Evolutionary conservation across 2,797 vertebrate genomes (phyloP), one percentile per base, ranked within the genome.

Genomic region (Pachyuromys duprasi): DNA sequence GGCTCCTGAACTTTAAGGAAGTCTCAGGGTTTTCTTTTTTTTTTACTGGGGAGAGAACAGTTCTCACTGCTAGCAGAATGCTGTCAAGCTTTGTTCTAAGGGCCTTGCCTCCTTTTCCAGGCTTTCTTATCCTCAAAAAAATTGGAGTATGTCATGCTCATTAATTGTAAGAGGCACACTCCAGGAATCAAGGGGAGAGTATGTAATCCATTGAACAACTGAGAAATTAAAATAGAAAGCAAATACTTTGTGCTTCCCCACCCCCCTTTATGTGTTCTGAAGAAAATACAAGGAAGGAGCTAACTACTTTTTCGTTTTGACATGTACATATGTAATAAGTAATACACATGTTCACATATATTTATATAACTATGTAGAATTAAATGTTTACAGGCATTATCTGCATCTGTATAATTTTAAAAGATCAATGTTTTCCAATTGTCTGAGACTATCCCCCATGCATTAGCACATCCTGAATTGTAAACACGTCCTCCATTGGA

Each of bases 131-230:
- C 92, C 74, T 96, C 65, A 72, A 86, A 72, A 65, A 60, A 6
- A 93, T 81, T 84, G 62, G 49, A 57, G 93, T 91, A 70, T 90
- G 24, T 42, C 84, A 55, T 75, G 49, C 75, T 81, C 20, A 28
- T 95, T 95, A 92, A 93, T 93, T 94, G 57, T n/a, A 92, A 86
- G 53, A 96, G 33, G 88, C 4, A 70, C 33, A 87, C 69, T 75
- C 26, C 15, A 83, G 88, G 60, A 90, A n/a, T 94, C 87, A 39
- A 17, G 74, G 55, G 65, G 67, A 74, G 39, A 26, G 1, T 83
- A 13, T 60, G 63, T 6, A 83, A 69, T 80, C 87, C n/a, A 57
- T 24, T 62, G 65, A 95, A 49, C 57, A 86, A 86, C 18, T 83
- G 86, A 90, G 49, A 90, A 95, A 76, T 55, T 60, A 82, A 83